phyloP scores from a whole-genome alignment of 2,113 vertebrate species.

The Junco hyemalis region DNA sequence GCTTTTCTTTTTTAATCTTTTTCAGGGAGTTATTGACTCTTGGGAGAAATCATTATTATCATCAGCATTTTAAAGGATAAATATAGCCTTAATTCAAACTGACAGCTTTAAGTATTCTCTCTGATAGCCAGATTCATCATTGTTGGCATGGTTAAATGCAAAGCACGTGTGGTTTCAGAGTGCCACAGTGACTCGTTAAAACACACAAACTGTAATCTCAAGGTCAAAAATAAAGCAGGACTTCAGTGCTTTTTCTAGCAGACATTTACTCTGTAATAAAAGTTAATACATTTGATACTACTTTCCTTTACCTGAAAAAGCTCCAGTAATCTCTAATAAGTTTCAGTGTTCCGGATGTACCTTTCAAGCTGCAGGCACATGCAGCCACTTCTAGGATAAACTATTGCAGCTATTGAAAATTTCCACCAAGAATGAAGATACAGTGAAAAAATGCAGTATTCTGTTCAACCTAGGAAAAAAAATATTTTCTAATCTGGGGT shows the following conservation, averaged over 20 bases:
- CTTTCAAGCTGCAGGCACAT: not conserved
- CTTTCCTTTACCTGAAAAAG: not conserved
- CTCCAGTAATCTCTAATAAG: not conserved
- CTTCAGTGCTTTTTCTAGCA: not conserved
- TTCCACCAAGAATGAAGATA: not conserved
- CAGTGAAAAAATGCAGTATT: not conserved
- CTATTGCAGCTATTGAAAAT: not conserved
- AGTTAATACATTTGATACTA: not conserved
- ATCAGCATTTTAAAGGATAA: slow-evolving; percentile 29
- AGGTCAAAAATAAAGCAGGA: slow-evolving; percentile 13
- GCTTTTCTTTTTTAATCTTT: not conserved
- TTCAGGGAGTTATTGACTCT: slow-evolving; percentile 19
- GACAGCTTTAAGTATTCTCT: slow-evolving; percentile 51
- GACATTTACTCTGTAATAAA: not conserved
- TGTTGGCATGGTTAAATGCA: slow-evolving; percentile 44
- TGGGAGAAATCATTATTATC: slow-evolving; percentile 39
- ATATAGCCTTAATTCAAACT: slow-evolving; percentile 36
- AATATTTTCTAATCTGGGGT: not conserved
- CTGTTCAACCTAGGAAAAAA: not conserved
- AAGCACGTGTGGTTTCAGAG: not conserved
- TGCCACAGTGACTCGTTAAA: not conserved
- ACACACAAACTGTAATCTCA: not conserved
- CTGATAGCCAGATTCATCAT: slow-evolving; percentile 17
- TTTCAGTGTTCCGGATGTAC: not conserved
- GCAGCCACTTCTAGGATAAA: not conserved